phyloP scores from a whole-genome alignment of 2,113 vertebrate genomes.

The Otolemur garnettii region DNA sequence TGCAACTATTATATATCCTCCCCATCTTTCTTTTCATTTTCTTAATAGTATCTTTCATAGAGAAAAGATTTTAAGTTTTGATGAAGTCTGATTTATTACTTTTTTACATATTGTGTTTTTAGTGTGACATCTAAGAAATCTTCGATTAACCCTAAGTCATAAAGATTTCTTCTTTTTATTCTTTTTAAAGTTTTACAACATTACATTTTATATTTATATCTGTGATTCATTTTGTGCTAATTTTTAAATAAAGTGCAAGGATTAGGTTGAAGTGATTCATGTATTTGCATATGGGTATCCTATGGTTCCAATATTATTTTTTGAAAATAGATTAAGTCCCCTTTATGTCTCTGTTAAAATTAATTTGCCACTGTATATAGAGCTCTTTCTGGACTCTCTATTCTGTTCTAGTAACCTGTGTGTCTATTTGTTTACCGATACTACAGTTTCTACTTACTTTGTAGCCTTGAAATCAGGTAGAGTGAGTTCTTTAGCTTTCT shows the following conservation, averaged over 20 bases:
- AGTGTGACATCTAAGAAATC: neutral
- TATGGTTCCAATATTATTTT: neutral
- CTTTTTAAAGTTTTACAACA: neutral
- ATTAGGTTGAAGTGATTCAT: neutral
- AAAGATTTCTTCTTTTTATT: neutral
- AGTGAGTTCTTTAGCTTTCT: neutral
- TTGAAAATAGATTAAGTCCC: conserved; percentile 24
- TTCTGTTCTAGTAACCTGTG: neutral
- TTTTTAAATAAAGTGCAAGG: neutral
- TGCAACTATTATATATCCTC: neutral
- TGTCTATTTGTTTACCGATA: neutral
- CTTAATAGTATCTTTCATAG: neutral
- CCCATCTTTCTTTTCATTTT: neutral
- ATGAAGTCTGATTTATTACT: neutral
- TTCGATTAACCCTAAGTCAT: neutral
- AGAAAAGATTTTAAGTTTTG: conserved; percentile 15
- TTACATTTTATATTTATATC: conserved; percentile 36
- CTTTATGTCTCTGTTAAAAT: neutral
- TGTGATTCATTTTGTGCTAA: neutral
- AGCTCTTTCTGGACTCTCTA: neutral
- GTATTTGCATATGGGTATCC: neutral
- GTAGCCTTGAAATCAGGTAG: neutral
- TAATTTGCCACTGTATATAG: neutral
- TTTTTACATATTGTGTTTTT: neutral
- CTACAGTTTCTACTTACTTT: neutral